These are phyloP conservation scores for Drosophila paranaensis DNA, from an alignment of 2,888 invertebrate genomes.

Conservation along the genomic window DNA sequence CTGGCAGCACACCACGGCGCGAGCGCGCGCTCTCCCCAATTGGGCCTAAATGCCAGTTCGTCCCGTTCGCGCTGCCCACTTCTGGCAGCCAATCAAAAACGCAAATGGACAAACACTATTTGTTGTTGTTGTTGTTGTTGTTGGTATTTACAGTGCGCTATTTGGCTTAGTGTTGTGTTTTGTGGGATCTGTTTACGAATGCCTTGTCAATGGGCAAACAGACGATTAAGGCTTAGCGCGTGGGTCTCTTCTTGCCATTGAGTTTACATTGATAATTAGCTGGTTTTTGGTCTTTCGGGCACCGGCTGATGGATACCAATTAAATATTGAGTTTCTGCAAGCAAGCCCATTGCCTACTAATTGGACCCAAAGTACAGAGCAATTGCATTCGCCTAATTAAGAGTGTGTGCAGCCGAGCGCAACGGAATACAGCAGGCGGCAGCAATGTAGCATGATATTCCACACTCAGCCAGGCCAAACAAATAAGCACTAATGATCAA, in stretches of 20 bases:
- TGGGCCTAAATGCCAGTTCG: conserved; percentile 1
- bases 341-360: conserved; percentile 6
- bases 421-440: not conserved
- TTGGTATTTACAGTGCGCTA: conserved; percentile 14
- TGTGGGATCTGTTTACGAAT: not conserved
- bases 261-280: conserved; percentile 5
- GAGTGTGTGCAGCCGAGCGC: too few species aligned
- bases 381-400: conserved; percentile 33
- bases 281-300: not conserved
- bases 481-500: conserved; percentile 20
- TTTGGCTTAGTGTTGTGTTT: conserved; percentile 2
- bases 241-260: not conserved
- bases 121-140: conserved; percentile 5
- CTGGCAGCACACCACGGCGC: not conserved
- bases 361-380: not conserved
- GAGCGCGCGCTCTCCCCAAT: not conserved
- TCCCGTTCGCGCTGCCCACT: not conserved
- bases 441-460: not conserved
- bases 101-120: conserved; percentile 6
- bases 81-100: conserved; percentile 2
- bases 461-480: not conserved
- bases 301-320: conserved; percentile 13
- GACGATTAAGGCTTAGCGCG: not conserved
- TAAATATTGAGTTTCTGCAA: conserved; percentile 27
- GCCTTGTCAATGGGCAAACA: conserved; percentile 30